Conservation (phyloP, 2,797 vertebrate genomes). For the Leuciscus waleckii region DNA sequence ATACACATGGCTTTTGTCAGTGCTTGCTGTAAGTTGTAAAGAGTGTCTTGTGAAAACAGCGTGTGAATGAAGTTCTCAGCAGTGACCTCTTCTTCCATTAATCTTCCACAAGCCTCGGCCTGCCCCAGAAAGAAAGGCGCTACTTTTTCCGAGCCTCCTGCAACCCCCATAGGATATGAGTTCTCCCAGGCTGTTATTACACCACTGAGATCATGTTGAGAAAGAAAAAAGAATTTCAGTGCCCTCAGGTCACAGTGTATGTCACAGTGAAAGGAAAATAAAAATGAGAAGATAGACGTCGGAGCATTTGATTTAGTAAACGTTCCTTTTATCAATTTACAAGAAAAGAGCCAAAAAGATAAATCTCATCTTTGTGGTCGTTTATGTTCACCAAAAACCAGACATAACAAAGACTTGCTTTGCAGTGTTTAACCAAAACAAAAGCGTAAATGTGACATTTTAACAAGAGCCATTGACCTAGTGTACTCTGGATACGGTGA, state of each 20-base stretch:
- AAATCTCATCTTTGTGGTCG: not conserved
- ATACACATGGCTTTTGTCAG: not conserved
- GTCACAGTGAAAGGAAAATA: conserved; percentile 47
- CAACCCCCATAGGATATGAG: conserved; percentile 60
- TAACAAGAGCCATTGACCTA: conserved; percentile 28
- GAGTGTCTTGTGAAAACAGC: conserved; percentile 26
- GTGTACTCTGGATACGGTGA: conserved; percentile 23
- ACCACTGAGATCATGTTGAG: conserved; percentile 49
- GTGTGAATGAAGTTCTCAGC: conserved; percentile 26
- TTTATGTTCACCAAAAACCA: conserved; percentile 14
- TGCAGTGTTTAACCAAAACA: conserved; percentile 38
- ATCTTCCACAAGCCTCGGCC: conserved; percentile 69
- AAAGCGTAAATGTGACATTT: conserved; percentile 17
- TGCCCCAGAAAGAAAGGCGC: conserved; percentile 55
- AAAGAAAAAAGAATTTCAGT: conserved; percentile 51
- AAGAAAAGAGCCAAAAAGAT: not conserved
- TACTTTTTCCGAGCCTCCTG: conserved; percentile 34
- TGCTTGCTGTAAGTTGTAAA: conserved; percentile 21
- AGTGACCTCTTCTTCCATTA: conserved; percentile 60
- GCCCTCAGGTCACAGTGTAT: conserved; percentile 58
- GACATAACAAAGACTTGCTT: conserved; percentile 36
- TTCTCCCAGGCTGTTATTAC: conserved; percentile 64
- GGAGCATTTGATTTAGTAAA: not conserved
- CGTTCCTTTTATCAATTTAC: conserved; percentile 10
- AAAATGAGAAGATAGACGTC: conserved; percentile 32